A percentile compares a stretch with the other conserved stretches of the same genome.
Conservation (phyloP, 2,797 vertebrate species). For the Typhlichthys subterraneus region DNA sequence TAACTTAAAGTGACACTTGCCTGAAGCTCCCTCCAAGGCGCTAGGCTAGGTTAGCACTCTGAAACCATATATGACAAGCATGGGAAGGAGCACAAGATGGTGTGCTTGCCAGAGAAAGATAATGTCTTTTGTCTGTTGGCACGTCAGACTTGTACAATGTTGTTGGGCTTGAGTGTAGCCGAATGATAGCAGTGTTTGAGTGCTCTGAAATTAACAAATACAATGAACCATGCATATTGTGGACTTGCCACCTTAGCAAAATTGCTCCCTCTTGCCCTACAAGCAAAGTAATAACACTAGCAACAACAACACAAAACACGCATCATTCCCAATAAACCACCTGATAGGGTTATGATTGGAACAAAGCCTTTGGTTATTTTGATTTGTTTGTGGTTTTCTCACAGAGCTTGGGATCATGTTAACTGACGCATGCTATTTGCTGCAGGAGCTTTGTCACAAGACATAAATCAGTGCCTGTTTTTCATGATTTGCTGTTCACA, state of each 20-base stretch:
- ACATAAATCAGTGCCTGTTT: slow-evolving; percentile 6
- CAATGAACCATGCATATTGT: not conserved
- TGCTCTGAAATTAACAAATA: not conserved
- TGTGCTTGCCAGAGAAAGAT: slow-evolving; percentile 40
- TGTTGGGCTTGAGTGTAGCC: slow-evolving; percentile 44
- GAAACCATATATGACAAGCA: slow-evolving; percentile 78
- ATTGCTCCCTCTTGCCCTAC: not conserved
- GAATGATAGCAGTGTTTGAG: not conserved
- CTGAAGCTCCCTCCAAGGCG: slow-evolving; percentile 89
- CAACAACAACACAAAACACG: slow-evolving; percentile 14
- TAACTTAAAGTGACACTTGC: slow-evolving; percentile 97
- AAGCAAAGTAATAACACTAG: slow-evolving; percentile 4
- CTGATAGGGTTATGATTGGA: slow-evolving; percentile 17
- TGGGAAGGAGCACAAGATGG: slow-evolving; percentile 34
- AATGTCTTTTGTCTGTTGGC: slow-evolving; percentile 21
- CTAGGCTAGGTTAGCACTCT: slow-evolving; percentile 69
- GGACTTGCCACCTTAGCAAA: not conserved
- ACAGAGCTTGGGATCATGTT: slow-evolving; percentile 7
- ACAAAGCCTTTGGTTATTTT: slow-evolving; percentile 3
- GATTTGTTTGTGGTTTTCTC: slow-evolving; percentile 10
- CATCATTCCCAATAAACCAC: slow-evolving; percentile 20
- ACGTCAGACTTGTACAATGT: slow-evolving; percentile 27
- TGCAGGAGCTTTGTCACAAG: slow-evolving; percentile 17
- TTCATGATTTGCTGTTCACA: not conserved
- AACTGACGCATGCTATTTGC: slow-evolving; percentile 21